A percentile compares a stretch with the other conserved stretches of the same genome.
These are phyloP conservation scores for Ranitomeya imitator DNA, from an alignment of 2,113 vertebrate genomes.

Conservation along the genomic window DNA sequence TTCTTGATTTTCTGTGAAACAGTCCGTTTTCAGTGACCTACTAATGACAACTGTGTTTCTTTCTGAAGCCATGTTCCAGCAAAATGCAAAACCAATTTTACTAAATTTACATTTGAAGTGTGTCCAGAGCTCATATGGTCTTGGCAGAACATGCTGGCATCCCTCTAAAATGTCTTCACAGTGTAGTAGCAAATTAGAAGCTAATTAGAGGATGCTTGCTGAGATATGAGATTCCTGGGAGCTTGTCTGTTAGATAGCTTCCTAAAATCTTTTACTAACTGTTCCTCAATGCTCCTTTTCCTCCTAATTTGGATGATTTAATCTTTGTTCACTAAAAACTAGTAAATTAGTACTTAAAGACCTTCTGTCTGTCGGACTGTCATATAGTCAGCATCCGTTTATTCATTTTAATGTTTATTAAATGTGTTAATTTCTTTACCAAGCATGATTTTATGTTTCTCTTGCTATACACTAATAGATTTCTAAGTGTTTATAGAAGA, in stretches of 20 bases:
- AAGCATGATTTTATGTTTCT: neutral
- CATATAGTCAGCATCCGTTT: slow-evolving; percentile 57
- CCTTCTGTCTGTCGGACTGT: slow-evolving; percentile 60
- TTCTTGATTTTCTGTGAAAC: neutral
- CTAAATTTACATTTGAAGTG: slow-evolving; percentile 60
- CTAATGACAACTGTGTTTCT: slow-evolving; percentile 45
- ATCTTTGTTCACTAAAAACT: slow-evolving; percentile 47
- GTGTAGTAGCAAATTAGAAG: slow-evolving; percentile 66
- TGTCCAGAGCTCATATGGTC: slow-evolving; percentile 60
- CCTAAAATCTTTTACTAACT: slow-evolving; percentile 70
- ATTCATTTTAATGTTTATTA: neutral
- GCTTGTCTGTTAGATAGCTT: slow-evolving; percentile 67
- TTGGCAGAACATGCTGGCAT: slow-evolving; percentile 63
- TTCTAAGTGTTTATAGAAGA: neutral
- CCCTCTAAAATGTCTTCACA: slow-evolving; percentile 68
- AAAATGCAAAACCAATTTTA: slow-evolving; percentile 52
- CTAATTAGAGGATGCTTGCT: slow-evolving; percentile 66
- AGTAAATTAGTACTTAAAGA: slow-evolving; percentile 68
- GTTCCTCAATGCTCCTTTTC: slow-evolving; percentile 61
- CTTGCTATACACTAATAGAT: neutral
- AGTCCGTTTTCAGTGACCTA: slow-evolving; percentile 53
- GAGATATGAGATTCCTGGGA: slow-evolving; percentile 67
- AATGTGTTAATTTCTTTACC: neutral
- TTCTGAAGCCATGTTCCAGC: slow-evolving; percentile 50
- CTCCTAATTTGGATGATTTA: slow-evolving; percentile 66